Percentiles rank a stretch among this genome's conserved stretches.
Evolutionary conservation across 2,797 vertebrate species (phyloP).

Genomic region (Choloepus didactylus): DNA sequence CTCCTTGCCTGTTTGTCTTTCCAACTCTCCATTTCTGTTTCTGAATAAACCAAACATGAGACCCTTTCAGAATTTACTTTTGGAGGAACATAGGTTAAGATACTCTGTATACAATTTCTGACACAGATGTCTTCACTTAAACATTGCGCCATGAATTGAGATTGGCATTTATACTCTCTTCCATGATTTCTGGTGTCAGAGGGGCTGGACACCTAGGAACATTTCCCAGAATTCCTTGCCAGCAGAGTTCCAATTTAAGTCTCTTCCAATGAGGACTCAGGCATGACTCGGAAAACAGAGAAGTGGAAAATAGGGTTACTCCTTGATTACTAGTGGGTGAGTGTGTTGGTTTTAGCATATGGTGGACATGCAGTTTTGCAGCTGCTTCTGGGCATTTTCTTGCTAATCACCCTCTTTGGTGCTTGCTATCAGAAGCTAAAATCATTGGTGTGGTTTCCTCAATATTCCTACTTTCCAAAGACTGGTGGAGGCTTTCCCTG

Average conservation of each 20-base stretch:
- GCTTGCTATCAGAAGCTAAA: too few relatives aligned
- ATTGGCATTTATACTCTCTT: background rate
- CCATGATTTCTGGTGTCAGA: slow-evolving; percentile 13
- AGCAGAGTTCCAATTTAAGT: background rate
- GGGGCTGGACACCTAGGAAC: background rate
- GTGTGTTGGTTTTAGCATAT: background rate
- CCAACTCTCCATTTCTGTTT: background rate
- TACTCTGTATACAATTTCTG: background rate
- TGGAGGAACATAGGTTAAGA: background rate
- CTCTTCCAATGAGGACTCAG: background rate
- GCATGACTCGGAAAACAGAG: background rate
- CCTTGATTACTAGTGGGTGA: background rate
- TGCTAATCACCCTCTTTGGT: too few relatives aligned
- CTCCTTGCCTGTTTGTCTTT: background rate
- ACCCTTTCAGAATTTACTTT: background rate
- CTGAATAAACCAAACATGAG: background rate
- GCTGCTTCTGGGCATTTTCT: background rate
- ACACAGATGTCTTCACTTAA: slow-evolving; percentile 47
- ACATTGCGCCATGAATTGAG: background rate
- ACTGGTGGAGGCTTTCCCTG: too few relatives aligned
- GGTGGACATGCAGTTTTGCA: background rate
- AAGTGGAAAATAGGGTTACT: background rate
- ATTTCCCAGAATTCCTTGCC: background rate
- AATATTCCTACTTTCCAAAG: too few relatives aligned
- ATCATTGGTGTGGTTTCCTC: too few relatives aligned